Base-by-base conservation (phyloP, 2,113 vertebrate genomes). In the Seriola dumerili region DNA sequence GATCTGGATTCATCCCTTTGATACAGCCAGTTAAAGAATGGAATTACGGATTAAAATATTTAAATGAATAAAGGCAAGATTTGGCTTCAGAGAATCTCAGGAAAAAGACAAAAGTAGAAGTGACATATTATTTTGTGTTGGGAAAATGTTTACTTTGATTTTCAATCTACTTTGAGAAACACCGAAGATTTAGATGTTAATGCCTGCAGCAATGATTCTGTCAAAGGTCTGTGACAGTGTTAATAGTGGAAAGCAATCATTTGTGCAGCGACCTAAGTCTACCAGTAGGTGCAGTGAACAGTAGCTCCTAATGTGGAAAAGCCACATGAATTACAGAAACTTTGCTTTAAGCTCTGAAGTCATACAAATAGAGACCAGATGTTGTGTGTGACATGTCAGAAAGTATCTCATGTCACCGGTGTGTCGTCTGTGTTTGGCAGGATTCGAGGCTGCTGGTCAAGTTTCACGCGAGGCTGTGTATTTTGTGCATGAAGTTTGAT, bases 251-350 rank as follows among this genome's bases (percentile, higher is more conserved):
- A 14, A 9, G 29, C 14, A 66, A 9, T 72, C 2, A 29, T 25
- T 62, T 64, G 23, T 87, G 85, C 69, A 83, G 82, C 90, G 79
- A 55, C 58, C 7, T 0, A 5, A 40, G 8, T 83, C 5, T 11
- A 65, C 88, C 94, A 91, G 88, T 78, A 89, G 91, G 81, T 81
- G 89, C 81, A 77, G 83, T 59, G 21, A 72, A 76, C 50, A 78
- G 8, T 42, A 65, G 83, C 63, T 70, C 8, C 59, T 76, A 34
- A 42, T 66, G 65, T 63, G 52, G 38, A 50, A 72, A 77, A 74
- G 3, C 23, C 66, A 48, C 48, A 61, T 57, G 76, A 29, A 59
- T 44, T 40, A 69, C 52, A 25, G 29, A n/a, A 72, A 48, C 46
- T 50, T 78, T 71, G 52, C 52, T 59, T 69, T 13, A 21, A 78